Conservation (phyloP, 2,888 invertebrate species). For the Tillus elongatus region DNA sequence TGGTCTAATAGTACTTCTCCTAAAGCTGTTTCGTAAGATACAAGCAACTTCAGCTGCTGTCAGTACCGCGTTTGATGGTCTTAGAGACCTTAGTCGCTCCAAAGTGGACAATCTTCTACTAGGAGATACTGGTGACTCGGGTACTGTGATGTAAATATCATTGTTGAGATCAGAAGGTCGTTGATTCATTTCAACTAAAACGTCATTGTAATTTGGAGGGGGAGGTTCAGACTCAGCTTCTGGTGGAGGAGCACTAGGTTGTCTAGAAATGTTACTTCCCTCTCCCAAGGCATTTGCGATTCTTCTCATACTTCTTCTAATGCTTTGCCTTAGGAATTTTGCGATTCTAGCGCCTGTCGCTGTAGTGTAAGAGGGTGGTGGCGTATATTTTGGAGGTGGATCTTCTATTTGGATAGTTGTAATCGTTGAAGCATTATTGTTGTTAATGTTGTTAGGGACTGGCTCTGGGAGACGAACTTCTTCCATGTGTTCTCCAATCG, state of each 20-base stretch:
- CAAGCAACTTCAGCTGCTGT: conserved; percentile 51
- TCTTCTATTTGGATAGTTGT: conserved; percentile 49
- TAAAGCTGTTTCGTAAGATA: conserved; percentile 49
- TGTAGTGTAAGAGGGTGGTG: conserved; percentile 86
- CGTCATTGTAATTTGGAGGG: conserved; percentile 55
- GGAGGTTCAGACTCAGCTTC: conserved; percentile 38
- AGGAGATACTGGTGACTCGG: conserved; percentile 20
- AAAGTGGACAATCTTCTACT: conserved; percentile 28
- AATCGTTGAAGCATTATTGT: conserved; percentile 21
- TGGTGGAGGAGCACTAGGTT: conserved; percentile 18
- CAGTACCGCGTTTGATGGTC: conserved; percentile 35
- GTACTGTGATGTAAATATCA: conserved; percentile 21
- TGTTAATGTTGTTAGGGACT: conserved; percentile 27
- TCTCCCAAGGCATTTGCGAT: conserved; percentile 49
- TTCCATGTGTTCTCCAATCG: conserved; percentile 45
- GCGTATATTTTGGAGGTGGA: conserved; percentile 88
- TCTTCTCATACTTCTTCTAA: conserved; percentile 68
- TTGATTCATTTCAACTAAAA: conserved; percentile 54
- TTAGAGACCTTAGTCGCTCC: conserved; percentile 29
- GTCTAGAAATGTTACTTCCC: conserved; percentile 31
- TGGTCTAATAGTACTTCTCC: conserved; percentile 41
- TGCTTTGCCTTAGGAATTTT: conserved; percentile 64
- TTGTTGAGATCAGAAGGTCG: too few species aligned
- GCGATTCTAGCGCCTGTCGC: conserved; percentile 80
- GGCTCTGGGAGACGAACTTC: conserved; percentile 37